These are phyloP conservation scores for Melanostoma mellinum DNA, from an alignment of 2,888 invertebrate species.

Conservation along the genomic window DNA sequence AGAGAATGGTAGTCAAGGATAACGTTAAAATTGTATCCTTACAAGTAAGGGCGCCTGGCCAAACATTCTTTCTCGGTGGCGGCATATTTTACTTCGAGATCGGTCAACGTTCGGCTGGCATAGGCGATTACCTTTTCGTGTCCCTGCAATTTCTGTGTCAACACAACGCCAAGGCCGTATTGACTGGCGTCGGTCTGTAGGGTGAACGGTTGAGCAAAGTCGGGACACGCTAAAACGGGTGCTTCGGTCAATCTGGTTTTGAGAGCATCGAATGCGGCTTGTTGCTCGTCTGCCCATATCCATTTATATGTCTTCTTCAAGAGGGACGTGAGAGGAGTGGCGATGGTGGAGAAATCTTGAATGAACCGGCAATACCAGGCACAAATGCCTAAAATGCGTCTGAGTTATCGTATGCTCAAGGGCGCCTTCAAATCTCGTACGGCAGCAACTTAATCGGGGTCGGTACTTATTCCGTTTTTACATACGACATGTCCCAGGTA, in stretches of 20 bases:
- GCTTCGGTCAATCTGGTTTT: neutral
- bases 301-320: neutral
- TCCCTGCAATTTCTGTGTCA: neutral
- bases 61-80: too few relatives aligned
- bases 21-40: too few relatives aligned
- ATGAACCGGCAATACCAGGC: conserved; percentile 30
- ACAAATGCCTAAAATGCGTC: neutral
- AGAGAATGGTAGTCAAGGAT: too few relatives aligned
- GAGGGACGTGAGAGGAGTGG: neutral
- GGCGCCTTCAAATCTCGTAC: neutral
- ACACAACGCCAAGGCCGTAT: neutral
- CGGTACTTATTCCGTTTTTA: conserved; percentile 3
- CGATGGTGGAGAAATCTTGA: neutral
- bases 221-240: neutral
- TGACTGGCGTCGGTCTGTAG: neutral
- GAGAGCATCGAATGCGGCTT: neutral
- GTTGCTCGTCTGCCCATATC: neutral
- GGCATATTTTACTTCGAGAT: too few relatives aligned
- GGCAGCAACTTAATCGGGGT: conserved; percentile 23
- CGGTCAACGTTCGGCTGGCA: neutral
- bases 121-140: neutral
- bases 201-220: too few relatives aligned
- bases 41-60: too few relatives aligned
- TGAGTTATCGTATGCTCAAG: neutral
- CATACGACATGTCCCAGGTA: conserved; percentile 13